Evolutionary conservation across 1,140 invertebrate genomes (phyloP).

Genomic region (Macrobrachium rosenbergii): DNA sequence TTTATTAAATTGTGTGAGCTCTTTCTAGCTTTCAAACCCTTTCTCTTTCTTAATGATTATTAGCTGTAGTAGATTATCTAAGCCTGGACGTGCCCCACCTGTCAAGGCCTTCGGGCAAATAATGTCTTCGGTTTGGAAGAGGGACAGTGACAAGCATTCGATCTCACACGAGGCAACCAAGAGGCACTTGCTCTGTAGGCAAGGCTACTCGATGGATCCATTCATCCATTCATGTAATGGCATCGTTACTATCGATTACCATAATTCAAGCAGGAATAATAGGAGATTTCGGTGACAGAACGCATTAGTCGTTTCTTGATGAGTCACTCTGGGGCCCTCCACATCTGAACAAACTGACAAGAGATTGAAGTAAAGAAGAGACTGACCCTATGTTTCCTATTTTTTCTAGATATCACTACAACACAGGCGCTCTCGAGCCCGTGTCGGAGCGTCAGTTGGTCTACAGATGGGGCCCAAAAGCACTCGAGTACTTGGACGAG

Average conservation of each 20-base stretch:
- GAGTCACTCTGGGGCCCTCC: neutral
- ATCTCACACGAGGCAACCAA: too few species aligned
- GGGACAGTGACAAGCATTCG: too few species aligned
- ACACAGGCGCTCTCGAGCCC: constrained; percentile 83
- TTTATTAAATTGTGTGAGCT: neutral
- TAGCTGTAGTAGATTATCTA: neutral
- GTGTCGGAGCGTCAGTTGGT: constrained; percentile 85
- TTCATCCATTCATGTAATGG: too few species aligned
- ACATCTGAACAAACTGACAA: neutral
- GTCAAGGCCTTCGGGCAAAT: too few species aligned
- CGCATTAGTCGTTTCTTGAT: too few species aligned
- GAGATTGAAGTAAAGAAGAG: neutral
- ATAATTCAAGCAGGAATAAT: too few species aligned
- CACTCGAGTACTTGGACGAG: constrained; percentile 67
- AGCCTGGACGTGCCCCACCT: too few species aligned
- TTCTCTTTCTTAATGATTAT: neutral
- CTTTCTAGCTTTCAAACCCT: neutral
- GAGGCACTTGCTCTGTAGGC: too few species aligned
- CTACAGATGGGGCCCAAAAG: constrained; percentile 87
- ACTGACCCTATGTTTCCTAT: constrained; percentile 2
- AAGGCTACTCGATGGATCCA: too few species aligned
- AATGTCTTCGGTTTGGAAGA: too few species aligned
- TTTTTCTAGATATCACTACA: constrained; percentile 84
- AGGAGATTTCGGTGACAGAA: too few species aligned
- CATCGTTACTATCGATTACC: too few species aligned